Evolutionary conservation across 2,888 invertebrate genomes (phyloP), one percentile per base, ranked within the genome.

Genomic region (Eutolmus rufibarbis): DNA sequence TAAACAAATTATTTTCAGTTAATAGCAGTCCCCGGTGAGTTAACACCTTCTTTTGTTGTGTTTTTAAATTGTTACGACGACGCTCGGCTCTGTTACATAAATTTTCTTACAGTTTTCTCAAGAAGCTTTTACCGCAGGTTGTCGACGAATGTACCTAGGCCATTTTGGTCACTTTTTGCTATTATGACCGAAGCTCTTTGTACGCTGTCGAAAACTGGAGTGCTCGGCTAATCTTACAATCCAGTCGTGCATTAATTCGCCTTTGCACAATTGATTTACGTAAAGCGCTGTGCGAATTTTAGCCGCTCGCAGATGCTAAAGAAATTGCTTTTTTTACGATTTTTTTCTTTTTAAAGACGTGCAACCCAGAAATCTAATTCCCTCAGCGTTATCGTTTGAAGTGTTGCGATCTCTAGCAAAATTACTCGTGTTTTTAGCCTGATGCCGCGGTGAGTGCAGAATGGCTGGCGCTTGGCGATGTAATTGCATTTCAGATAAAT

Each of bases 211-310:
- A 78, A 78, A 78, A 43, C 37, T 78, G 78, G 43, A 78, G 23
- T 37, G 23, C 37, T 78, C 31, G 79, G 56, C 56, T 40, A 34
- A 79, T 51, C 51, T 79, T 2, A 23, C 78, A n/a, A 23, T 78
- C 40, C 79, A 79, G 46, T 23, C 51, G 51, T 76, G 34, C 37
- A 76, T 28, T 79, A 79, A 23, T 78, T 37, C 43, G 78, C 78
- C 5, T 51, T 79, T 79, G 9, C 31, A 51, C 79, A 79, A 79
- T 79, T 79, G 51, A 79, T 79, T 79, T 79, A 79, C 79, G 79
- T 79, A 79, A 79, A 79, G 28, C 40, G 9, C 16, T 43, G 43
- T 19, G 43, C 66, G 28, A 66, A 66, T 23, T 66, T 66, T 9
- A 66, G 23, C 23, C 28, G 66, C 1, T 40, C 12, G n/a, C n/a